phyloP scores from a whole-genome alignment of 2,888 invertebrate species.

The Orthonevra nobilis region DNA sequence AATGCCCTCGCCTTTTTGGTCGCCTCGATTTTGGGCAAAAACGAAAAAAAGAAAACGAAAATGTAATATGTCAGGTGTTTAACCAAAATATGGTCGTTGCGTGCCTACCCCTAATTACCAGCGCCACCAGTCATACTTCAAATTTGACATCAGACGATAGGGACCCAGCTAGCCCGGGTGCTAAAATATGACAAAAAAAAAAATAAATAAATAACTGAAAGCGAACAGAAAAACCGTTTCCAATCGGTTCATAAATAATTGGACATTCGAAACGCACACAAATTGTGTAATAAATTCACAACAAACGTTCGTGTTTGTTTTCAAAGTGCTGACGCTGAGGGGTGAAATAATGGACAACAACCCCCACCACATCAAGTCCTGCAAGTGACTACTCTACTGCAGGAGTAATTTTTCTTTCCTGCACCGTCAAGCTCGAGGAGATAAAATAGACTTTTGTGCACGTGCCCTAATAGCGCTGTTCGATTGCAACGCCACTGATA shows the following conservation, averaged over 20 bases:
- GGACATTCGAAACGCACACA: slow-evolving; percentile 54
- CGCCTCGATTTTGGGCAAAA: neutral
- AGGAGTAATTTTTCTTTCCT: slow-evolving; percentile 42
- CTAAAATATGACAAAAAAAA: slow-evolving; percentile 1
- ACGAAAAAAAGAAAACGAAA: slow-evolving; percentile 13
- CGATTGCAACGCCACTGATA: slow-evolving; percentile 25
- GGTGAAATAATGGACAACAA: neutral
- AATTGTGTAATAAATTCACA: slow-evolving; percentile 63
- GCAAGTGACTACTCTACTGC: slow-evolving; percentile 24
- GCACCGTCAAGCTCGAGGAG: slow-evolving; percentile 18
- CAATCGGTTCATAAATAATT: slow-evolving; percentile 65
- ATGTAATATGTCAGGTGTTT: slow-evolving; percentile 66
- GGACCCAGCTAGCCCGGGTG: slow-evolving; percentile 26
- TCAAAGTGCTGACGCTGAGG: slow-evolving; percentile 7
- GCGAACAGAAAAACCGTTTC: slow-evolving; percentile 1
- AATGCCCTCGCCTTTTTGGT: slow-evolving; percentile 38
- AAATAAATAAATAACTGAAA: neutral
- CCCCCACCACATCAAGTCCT: slow-evolving; percentile 31
- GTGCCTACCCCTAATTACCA: slow-evolving; percentile 64
- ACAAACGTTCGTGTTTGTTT: slow-evolving; percentile 22
- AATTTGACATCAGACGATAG: too few relatives aligned
- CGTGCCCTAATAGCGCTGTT: slow-evolving; percentile 38
- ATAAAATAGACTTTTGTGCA: slow-evolving; percentile 35
- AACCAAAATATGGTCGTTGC: slow-evolving; percentile 67
- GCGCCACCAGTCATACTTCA: slow-evolving; percentile 47